Conservation (phyloP, 2,888 invertebrate species). For the Loripinus fragilis region DNA sequence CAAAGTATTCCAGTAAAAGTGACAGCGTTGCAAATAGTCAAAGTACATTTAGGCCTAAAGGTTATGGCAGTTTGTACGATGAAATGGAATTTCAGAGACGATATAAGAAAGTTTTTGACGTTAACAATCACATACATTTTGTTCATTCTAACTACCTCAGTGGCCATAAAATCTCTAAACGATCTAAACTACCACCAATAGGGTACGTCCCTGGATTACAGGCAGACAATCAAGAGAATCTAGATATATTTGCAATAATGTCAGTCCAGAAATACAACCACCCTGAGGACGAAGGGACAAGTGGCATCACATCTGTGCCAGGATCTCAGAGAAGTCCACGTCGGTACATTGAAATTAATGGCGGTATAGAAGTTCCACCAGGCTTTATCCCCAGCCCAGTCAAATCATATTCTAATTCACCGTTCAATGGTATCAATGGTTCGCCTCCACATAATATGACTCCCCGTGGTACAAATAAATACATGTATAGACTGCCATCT, state of each 20-base stretch:
- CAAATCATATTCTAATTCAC: background rate
- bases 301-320: slow-evolving; percentile 15
- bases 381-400: slow-evolving; percentile 3
- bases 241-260: slow-evolving; percentile 62
- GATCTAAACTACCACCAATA: slow-evolving; percentile 61
- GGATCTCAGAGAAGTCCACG: background rate
- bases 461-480: slow-evolving; percentile 7
- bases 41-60: slow-evolving; percentile 55
- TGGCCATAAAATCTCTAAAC: slow-evolving; percentile 60
- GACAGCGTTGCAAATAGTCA: slow-evolving; percentile 31
- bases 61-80: slow-evolving; percentile 61
- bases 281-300: slow-evolving; percentile 2
- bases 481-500: background rate
- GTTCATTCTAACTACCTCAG: slow-evolving; percentile 64
- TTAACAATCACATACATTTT: slow-evolving; percentile 69
- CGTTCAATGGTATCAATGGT: background rate
- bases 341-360: background rate
- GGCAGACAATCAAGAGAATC: slow-evolving; percentile 42
- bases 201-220: slow-evolving; percentile 47
- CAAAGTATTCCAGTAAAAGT: slow-evolving; percentile 29
- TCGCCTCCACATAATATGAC: background rate
- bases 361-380: background rate
- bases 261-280: slow-evolving; percentile 62
- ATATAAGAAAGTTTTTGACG: slow-evolving; percentile 67
- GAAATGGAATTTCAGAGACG: slow-evolving; percentile 68